Conservation (phyloP, 1,140 invertebrate species). For the Nylanderia fulva region DNA sequence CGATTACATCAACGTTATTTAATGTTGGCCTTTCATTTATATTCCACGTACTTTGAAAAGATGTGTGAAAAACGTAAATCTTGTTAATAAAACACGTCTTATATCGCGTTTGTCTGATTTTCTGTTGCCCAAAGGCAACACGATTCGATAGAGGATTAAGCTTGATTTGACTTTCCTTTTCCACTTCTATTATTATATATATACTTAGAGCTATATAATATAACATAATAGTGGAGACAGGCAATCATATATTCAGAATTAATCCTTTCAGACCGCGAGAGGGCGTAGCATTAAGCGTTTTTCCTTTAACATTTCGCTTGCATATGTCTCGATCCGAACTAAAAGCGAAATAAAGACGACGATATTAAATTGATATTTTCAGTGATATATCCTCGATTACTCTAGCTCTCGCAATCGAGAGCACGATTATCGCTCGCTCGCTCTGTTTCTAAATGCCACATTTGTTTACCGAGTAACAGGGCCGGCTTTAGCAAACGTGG, state of each 20-base stretch:
- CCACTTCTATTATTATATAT: not conserved
- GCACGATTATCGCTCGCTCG: constrained; percentile 22
- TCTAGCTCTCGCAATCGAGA: constrained; percentile 3
- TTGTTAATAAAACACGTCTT: not conserved
- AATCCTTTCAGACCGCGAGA: not conserved
- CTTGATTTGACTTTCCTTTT: not conserved
- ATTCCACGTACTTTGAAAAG: not conserved
- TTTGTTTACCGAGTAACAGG: constrained; percentile 42
- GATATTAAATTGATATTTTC: constrained; percentile 32
- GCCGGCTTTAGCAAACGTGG: not conserved
- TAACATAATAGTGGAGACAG: not conserved
- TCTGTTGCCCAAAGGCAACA: not conserved
- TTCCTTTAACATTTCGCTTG: constrained; percentile 4
- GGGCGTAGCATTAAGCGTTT: constrained; percentile 6
- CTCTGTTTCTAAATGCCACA: constrained; percentile 40
- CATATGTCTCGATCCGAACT: not conserved
- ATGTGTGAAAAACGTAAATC: not conserved
- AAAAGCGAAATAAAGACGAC: constrained; percentile 18
- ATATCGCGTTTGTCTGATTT: not conserved
- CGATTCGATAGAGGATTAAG: not conserved
- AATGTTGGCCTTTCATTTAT: not conserved
- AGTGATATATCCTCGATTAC: constrained; percentile 18
- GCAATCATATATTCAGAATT: not conserved
- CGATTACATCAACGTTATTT: not conserved
- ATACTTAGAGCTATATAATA: not conserved